Evolutionary conservation across 2,113 vertebrate species (phyloP).

Genomic region (Serinus canaria): DNA sequence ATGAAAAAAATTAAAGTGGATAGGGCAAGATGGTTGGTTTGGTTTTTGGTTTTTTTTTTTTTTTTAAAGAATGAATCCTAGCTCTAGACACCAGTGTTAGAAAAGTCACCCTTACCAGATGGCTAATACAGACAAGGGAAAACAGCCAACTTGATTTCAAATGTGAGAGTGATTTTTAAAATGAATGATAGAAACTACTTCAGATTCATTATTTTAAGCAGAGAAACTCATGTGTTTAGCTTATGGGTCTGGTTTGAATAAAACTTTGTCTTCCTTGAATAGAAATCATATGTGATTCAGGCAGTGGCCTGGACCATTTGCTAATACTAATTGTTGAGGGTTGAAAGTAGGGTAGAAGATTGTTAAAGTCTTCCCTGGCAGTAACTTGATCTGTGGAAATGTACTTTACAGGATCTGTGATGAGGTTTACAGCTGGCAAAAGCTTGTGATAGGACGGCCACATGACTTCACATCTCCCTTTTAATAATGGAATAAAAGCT

Average conservation of each 20-base stretch:
- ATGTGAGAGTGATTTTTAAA: conserved; percentile 74
- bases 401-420: conserved; percentile 76
- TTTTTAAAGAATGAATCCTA: conserved; percentile 11
- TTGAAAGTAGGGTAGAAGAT: conserved; percentile 75
- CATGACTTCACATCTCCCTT: conserved; percentile 52
- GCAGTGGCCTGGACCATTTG: conserved; percentile 78
- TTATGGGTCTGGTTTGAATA: conserved; percentile 79
- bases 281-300: conserved; percentile 79
- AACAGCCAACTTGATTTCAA: conserved; percentile 75
- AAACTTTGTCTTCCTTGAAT: conserved; percentile 78
- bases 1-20: conserved; percentile 29
- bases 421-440: conserved; percentile 78
- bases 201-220: conserved; percentile 73
- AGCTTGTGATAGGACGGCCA: conserved; percentile 56
- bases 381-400: conserved; percentile 79
- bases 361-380: conserved; percentile 80
- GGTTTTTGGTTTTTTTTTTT: not conserved
- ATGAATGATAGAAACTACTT: conserved; percentile 76
- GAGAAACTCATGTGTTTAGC: conserved; percentile 71
- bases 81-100: conserved; percentile 34
- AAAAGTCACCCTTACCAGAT: conserved; percentile 68
- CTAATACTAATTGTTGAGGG: conserved; percentile 82
- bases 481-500: conserved; percentile 46
- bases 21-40: not conserved
- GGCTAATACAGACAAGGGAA: conserved; percentile 65